These are phyloP conservation scores for Troglohyphantes excavatus DNA, from an alignment of 2,888 invertebrate genomes.

Conservation along the genomic window DNA sequence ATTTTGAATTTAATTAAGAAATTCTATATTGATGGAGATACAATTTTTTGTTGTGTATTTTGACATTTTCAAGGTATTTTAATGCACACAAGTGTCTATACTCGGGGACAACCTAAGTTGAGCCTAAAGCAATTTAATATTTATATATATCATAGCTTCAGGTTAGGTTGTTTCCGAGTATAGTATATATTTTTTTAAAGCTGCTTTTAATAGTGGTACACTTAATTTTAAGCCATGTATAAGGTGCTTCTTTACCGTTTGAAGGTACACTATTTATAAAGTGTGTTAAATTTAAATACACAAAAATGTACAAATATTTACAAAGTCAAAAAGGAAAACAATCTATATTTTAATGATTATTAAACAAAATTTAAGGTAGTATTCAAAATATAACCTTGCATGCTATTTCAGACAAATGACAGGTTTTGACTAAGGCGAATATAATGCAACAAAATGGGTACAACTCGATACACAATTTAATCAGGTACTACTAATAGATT, in stretches of 20 bases:
- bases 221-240: slow-evolving; percentile 28
- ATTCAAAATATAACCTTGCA: neutral
- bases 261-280: slow-evolving; percentile 28
- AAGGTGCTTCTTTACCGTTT: slow-evolving; percentile 13
- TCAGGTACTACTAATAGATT: neutral
- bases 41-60: no score
- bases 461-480: neutral
- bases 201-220: slow-evolving; percentile 27
- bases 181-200: slow-evolving; percentile 30
- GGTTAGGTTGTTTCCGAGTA: no score
- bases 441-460: neutral
- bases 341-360: neutral
- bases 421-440: neutral
- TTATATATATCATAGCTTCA: no score
- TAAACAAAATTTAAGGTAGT: neutral
- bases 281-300: slow-evolving; percentile 17
- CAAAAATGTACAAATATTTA: slow-evolving; percentile 8
- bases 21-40: no score
- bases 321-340: slow-evolving; percentile 12
- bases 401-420: neutral
- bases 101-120: no score
- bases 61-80: no score
- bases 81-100: no score
- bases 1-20: no score
- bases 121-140: no score